A percentile compares a stretch with the other conserved stretches of the same genome.
phyloP scores from a whole-genome alignment of 2,888 invertebrate species.

The Buathra laborator region DNA sequence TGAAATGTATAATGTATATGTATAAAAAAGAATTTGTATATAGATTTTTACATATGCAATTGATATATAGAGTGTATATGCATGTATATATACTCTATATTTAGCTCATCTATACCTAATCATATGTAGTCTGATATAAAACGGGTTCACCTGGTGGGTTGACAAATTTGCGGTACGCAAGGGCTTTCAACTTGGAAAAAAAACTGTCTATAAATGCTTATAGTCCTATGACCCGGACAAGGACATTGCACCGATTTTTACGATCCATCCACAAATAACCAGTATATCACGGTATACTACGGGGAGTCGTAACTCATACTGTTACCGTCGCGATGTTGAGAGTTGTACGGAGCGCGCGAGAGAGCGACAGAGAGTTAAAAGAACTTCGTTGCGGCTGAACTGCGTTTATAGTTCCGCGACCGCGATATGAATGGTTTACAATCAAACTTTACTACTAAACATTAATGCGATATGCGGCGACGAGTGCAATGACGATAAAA shows the following conservation, averaged over 20 bases:
- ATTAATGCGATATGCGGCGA: constrained; percentile 43
- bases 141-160: neutral
- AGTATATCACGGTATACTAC: neutral
- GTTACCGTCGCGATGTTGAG: constrained; percentile 2
- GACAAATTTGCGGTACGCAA: neutral
- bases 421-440: constrained; percentile 48
- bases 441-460: constrained; percentile 53
- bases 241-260: constrained; percentile 32
- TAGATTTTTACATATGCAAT: too few species aligned
- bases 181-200: neutral
- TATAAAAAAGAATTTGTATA: too few species aligned
- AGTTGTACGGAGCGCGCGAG: constrained; percentile 9
- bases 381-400: constrained; percentile 4
- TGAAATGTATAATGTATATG: too few species aligned
- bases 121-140: too few species aligned
- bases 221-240: neutral
- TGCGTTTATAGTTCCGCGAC: constrained; percentile 41
- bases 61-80: neutral
- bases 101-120: too few species aligned
- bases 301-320: constrained; percentile 22
- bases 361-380: constrained; percentile 16
- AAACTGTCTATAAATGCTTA: neutral
- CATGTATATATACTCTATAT: too few species aligned
- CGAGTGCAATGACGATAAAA: constrained; percentile 35
- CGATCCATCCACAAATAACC: constrained; percentile 30